A percentile compares a stretch with the other conserved stretches of the same genome.
These are phyloP conservation scores for Latrodectus elegans DNA, from an alignment of 2,888 invertebrate genomes.

Conservation along the genomic window DNA sequence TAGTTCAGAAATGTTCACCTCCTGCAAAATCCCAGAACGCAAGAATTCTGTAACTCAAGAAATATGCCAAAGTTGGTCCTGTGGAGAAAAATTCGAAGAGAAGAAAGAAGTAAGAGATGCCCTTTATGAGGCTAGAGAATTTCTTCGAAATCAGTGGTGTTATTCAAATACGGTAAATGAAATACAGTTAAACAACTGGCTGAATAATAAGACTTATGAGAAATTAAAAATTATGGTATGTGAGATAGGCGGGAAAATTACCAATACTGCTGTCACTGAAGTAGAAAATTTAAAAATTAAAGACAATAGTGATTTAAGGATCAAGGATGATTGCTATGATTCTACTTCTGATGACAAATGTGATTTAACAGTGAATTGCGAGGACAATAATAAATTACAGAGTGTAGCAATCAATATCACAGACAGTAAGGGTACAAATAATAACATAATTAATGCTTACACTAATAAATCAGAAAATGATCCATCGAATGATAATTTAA, in stretches of 20 bases:
- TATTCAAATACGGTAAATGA: slow-evolving; percentile 63
- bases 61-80: slow-evolving; percentile 55
- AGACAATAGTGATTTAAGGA: slow-evolving; percentile 20
- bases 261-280: background rate
- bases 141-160: slow-evolving; percentile 40
- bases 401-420: no score
- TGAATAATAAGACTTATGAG: slow-evolving; percentile 20
- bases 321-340: no score
- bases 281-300: background rate
- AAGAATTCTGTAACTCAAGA: slow-evolving; percentile 9
- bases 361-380: no score
- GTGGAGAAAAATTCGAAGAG: slow-evolving; percentile 39
- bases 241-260: background rate
- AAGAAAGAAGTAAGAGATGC: slow-evolving; percentile 34
- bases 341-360: no score
- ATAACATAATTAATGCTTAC: no score
- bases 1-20: background rate
- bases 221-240: slow-evolving; percentile 1
- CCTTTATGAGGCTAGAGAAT: slow-evolving; percentile 38
- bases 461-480: no score
- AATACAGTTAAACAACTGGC: slow-evolving; percentile 54
- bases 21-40: slow-evolving; percentile 35
- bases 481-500: no score
- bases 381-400: no score
- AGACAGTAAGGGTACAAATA: no score